phyloP scores from a whole-genome alignment of 2,888 invertebrate species.

The Tenthredo mesomela region DNA sequence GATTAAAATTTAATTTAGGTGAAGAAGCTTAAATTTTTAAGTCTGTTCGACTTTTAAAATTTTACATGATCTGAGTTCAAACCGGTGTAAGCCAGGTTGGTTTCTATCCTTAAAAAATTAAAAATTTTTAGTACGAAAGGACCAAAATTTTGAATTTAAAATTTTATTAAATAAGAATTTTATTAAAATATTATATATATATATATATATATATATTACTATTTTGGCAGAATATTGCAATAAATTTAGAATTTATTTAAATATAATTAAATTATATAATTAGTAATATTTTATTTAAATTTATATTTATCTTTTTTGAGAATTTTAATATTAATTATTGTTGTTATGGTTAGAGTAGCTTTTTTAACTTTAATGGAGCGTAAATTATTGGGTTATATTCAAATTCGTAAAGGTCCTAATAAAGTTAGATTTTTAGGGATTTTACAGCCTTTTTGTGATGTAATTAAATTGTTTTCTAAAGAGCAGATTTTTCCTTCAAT shows the following conservation, averaged over 20 bases:
- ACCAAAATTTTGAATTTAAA: constrained; percentile 81
- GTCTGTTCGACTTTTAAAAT: constrained; percentile 91
- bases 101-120: constrained; percentile 86
- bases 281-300: constrained; percentile 80
- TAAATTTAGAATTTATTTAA: constrained; percentile 86
- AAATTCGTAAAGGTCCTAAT: constrained; percentile 88
- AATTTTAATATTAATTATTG: constrained; percentile 80
- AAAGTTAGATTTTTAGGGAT: constrained; percentile 83
- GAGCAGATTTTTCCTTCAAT: constrained; percentile 81
- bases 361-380: constrained; percentile 88
- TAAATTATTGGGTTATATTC: constrained; percentile 86
- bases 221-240: constrained; percentile 86
- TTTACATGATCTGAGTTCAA: constrained; percentile 94
- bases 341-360: constrained; percentile 83
- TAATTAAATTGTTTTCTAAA: constrained; percentile 86
- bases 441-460: constrained; percentile 87
- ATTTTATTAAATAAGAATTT: constrained; percentile 76
- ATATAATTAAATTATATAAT: constrained; percentile 80
- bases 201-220: too few species aligned
- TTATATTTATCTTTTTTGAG: constrained; percentile 77
- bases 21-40: constrained; percentile 84
- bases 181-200: constrained; percentile 52
- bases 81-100: constrained; percentile 92
- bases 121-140: constrained; percentile 90
- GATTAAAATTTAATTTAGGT: constrained; percentile 86